Percentiles rank a stretch among this genome's conserved stretches.
These are phyloP conservation scores for Luperina nickerlii DNA, from an alignment of 2,888 invertebrate genomes.

Conservation along the genomic window DNA sequence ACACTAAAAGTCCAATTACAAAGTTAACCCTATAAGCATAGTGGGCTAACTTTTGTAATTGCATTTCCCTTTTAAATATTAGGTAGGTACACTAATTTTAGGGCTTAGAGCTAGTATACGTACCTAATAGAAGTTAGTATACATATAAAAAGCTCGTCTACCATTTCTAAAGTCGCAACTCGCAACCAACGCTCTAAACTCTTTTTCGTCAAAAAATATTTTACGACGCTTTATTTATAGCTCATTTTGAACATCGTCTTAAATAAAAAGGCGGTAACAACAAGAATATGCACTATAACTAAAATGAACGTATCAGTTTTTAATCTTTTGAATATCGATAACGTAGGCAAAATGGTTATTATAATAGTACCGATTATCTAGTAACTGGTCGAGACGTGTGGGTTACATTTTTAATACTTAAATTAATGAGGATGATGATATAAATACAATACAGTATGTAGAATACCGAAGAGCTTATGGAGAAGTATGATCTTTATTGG, in stretches of 20 bases:
- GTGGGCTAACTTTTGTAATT: background rate
- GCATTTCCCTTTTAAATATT: background rate
- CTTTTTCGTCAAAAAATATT: background rate
- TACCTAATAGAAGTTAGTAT: background rate
- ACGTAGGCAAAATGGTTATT: constrained; percentile 43
- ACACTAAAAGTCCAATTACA: background rate
- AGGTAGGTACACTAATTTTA: background rate
- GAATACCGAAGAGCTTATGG: background rate
- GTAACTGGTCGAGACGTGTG: constrained; percentile 23
- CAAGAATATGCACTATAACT: constrained; percentile 16
- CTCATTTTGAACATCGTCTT: constrained; percentile 5
- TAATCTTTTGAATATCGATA: constrained; percentile 52
- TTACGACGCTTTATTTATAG: background rate
- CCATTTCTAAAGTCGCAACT: background rate
- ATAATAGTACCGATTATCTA: constrained; percentile 41
- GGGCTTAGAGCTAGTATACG: no score
- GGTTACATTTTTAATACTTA: constrained; percentile 23
- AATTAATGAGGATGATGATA: constrained; percentile 29
- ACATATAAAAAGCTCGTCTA: background rate
- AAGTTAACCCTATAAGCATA: background rate
- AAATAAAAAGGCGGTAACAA: constrained; percentile 11
- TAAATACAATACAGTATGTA: background rate
- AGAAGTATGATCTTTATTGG: background rate
- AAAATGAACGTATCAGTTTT: constrained; percentile 43
- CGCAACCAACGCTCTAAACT: background rate